Base-by-base conservation (phyloP, 2,888 invertebrate species). In the Panopea generosa region DNA sequence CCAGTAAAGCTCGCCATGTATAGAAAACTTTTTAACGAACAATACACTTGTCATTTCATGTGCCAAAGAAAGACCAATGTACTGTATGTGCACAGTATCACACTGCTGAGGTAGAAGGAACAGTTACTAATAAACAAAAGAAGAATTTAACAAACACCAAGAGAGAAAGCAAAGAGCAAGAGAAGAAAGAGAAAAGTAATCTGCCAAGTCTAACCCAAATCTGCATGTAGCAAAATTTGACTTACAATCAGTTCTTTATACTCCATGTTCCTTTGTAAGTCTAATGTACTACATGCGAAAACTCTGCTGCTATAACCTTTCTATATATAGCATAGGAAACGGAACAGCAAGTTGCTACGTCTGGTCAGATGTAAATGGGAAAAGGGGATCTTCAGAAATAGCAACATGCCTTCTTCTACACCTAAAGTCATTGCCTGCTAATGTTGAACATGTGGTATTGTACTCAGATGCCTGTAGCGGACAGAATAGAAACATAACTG, bases 1-100 rank as follows among this genome's bases (percentile, higher is more conserved):
- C 33, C 33, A 11, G 33, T 33, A 7, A 33, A 33, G 11, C 33
- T 33, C 33, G 4, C 11, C 4, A 33, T 33, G 45, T 18, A 22
- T 75, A 76, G 45, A 52, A 72, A 43, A n/a, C 53, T 14, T 14
- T 77, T 73, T 38, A 65, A 65, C 50, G 52, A 59, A 40, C 40
- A 77, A 29, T 76, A 57, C 33, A 76, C 40, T 66, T 66, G 4
- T 76, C 69, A 24, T 80, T 76, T 29, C 74, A 74, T 52, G 47
- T 69, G 45, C 74, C 79, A 43, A 79, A 76, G 47, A 80, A 76
- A 24, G 76, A 76, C 49, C 76, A 76, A 57, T 80, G 72, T 43
- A 59, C 55, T 29, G 45, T 33, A 20, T 80, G 80, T 65, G 59
- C 43, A 18, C 59, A 29, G 27, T 76, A 76, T 56, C 9, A 76